Evolutionary conservation across 1,140 invertebrate genomes (phyloP), one percentile per base, ranked within the genome.

Genomic region (Papilio dardanus): DNA sequence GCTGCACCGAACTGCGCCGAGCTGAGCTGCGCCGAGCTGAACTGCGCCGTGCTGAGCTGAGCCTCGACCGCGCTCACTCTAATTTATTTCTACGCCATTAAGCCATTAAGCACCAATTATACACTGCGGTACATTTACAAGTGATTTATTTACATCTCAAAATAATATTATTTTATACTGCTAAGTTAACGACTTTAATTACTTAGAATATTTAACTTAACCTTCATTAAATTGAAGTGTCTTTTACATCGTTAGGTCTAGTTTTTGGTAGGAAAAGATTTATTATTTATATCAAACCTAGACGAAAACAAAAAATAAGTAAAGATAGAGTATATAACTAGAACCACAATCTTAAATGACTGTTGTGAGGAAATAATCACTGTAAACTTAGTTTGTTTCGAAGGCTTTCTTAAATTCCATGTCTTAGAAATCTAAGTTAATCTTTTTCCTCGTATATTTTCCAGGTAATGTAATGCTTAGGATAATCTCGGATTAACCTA

Each of bases 81-180:
- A 54, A 54, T 54, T 54, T 54, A 54, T 54, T 54, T 24, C 19
- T 24, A 12, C 50, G 21, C 50, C 50, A 54, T 54, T 54, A 54
- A 54, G 50, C 50, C 50, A 54, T 54, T 54, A 54, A 54, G 50
- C 50, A 21, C 50, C 50, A 54, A 54, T 54, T 54, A 54, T 24
- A 54, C 50, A 54, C 50, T 54, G 50, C 50, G 50, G 50, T 54
- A 54, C 21, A 21, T 54, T 54, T 54, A 54, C 21, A 24, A 54
- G 50, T 54, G 50, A 24, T 54, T 54, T 54, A 54, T 54, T 24
- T 54, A 54, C 7, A 54, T 46, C 16, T 46, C 42, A 24, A 24
- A 24, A 24, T 54, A 54, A 12, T 54, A 46, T 46, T 46, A 46
- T 46, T 46, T 46, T 19, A 46, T 7, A 37, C 16, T 6, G 6